These are phyloP conservation scores for Ceraclea dissimilis DNA, from an alignment of 2,888 invertebrate species.

Conservation along the genomic window DNA sequence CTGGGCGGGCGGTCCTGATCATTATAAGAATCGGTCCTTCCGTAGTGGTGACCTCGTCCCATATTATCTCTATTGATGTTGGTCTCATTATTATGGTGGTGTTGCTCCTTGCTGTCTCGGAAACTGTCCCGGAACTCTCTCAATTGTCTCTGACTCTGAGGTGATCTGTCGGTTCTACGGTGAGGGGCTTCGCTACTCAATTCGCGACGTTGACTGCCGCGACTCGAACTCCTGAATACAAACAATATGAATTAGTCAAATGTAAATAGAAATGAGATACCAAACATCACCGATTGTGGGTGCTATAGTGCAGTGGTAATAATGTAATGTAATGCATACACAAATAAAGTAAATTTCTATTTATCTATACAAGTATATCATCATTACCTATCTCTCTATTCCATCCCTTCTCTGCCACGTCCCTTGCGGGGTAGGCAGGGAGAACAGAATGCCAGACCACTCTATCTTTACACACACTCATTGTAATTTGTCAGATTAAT, in stretches of 20 bases:
- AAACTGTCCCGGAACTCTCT: constrained; percentile 20
- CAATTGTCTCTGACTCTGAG: constrained; percentile 22
- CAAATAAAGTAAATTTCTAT: too few species aligned
- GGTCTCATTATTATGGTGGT: constrained; percentile 30
- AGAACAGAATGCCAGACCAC: too few species aligned
- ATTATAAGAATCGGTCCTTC: constrained; percentile 34
- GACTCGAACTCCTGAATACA: constrained; percentile 39
- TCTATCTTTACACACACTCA: too few species aligned
- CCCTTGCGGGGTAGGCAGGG: too few species aligned
- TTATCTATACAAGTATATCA: too few species aligned
- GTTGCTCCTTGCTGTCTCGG: constrained; percentile 19
- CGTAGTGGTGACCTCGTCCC: constrained; percentile 40
- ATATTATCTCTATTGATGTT: constrained; percentile 37
- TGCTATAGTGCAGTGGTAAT: too few species aligned
- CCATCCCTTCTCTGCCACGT: too few species aligned
- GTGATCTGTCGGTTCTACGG: constrained; percentile 22
- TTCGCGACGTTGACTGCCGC: constrained; percentile 34
- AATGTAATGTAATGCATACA: too few species aligned
- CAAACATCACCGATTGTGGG: background rate
- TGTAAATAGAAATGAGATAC: background rate
- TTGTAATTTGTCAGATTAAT: too few species aligned
- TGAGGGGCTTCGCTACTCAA: constrained; percentile 15
- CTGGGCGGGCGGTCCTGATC: constrained; percentile 25
- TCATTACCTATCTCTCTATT: too few species aligned
- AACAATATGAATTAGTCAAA: too few species aligned